phyloP scores from a whole-genome alignment of 2,888 invertebrate species.

The Drosophila leonis region DNA sequence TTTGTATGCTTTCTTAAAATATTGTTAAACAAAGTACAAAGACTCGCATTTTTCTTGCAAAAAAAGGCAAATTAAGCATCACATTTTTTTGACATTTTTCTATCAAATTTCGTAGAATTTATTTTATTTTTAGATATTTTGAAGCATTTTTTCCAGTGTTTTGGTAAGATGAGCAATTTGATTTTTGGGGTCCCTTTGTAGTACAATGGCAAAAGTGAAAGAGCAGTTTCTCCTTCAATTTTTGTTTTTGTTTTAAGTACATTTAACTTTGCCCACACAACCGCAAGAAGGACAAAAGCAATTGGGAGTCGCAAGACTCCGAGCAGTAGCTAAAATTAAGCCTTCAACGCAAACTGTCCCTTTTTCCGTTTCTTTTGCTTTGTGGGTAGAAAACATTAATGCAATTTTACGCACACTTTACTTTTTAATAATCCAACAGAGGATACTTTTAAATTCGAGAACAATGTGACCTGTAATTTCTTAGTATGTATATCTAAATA shows the following conservation, averaged over 20 bases:
- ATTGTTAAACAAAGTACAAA: not conserved
- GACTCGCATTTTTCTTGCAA: not conserved
- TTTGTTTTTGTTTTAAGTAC: constrained; percentile 52
- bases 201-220: constrained; percentile 34
- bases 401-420: constrained; percentile 71
- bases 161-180: constrained; percentile 47
- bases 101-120: not conserved
- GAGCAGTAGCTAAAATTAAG: constrained; percentile 58
- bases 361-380: constrained; percentile 28
- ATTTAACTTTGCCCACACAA: constrained; percentile 48
- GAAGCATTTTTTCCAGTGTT: not conserved
- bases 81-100: not conserved
- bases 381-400: constrained; percentile 64
- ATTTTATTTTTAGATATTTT: not conserved
- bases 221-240: constrained; percentile 5
- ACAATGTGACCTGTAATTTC: not conserved
- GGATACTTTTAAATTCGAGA: constrained; percentile 6
- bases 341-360: constrained; percentile 59
- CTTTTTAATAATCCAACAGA: constrained; percentile 23
- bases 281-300: constrained; percentile 33
- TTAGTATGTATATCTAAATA: not conserved
- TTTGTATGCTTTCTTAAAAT: not conserved
- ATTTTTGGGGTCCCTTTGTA: constrained; percentile 42
- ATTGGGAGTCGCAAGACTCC: constrained; percentile 15
- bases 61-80: not conserved